Evolutionary conservation across 2,888 invertebrate species (phyloP), one percentile per base, ranked within the genome.

Genomic region (Ophioninae sp.): DNA sequence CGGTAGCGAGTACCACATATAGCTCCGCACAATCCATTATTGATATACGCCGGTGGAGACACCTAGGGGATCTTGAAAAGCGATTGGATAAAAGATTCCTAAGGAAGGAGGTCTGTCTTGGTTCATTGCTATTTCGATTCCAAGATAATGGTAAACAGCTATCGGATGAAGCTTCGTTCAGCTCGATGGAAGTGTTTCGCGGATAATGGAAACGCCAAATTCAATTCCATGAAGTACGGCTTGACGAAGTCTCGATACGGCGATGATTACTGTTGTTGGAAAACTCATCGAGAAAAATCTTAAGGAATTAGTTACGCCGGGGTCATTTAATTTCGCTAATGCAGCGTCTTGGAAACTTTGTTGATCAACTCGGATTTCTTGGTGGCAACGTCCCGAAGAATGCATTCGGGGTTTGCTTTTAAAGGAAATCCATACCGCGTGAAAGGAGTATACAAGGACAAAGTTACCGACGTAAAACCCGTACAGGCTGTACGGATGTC

Each of bases 1-100:
- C 61, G 67, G 70, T 64, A 57, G 50, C 23, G 70, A 57, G 59
- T 78, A 57, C 57, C 13, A 78, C 41, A 39, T 81, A 83, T 73
- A 57, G 50, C 39, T 57, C 64, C 21, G 56, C 44, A 20, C 68
- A 67, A 61, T 78, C 56, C 70, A 70, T 70, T 72, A 70, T 64
- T 81, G 72, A 41, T 76, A 41, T 41, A 76, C 70, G n/a, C 39
- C 41, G 41, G 73, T 74, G 20, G 7, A 68, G 69, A 59, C 13
- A 44, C 41, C 72, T 65, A 37, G n/a, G 20, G 61, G 39, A 74
- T 82, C 70, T 64, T 62, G 61, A 70, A 75, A 70, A 50, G 69
- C 64, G 44, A 64, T 77, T 39, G 59, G 39, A 65, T 70, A 81
- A 70, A 41, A 64, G 57, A 62, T 30, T 74, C 21, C 56, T 20